phyloP scores from a whole-genome alignment of 2,113 vertebrate genomes.

The Carassius gibelio region DNA sequence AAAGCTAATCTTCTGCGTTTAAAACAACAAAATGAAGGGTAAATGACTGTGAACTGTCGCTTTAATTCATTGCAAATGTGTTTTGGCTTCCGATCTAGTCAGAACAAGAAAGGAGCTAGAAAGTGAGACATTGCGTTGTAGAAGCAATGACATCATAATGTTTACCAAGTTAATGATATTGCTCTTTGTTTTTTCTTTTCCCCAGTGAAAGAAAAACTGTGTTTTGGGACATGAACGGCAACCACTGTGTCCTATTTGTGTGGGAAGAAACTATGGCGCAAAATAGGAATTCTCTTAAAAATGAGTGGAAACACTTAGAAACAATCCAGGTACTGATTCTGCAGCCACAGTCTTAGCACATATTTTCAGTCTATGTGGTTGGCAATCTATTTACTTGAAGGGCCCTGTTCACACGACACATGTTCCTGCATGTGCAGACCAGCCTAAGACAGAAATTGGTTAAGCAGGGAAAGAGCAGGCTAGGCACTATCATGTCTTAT shows the following conservation, averaged over 20 bases:
- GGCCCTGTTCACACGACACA: conserved; percentile 67
- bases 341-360: conserved; percentile 68
- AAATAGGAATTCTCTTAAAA: conserved; percentile 63
- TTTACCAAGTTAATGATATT: conserved; percentile 55
- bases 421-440: conserved; percentile 74
- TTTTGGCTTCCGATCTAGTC: neutral
- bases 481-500: neutral
- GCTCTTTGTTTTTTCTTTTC: conserved; percentile 54
- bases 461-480: conserved; percentile 42
- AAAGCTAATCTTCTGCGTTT: neutral
- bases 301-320: conserved; percentile 75
- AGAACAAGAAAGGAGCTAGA: neutral
- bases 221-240: conserved; percentile 63
- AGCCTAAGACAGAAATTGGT: conserved; percentile 52
- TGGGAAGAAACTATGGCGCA: conserved; percentile 64
- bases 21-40: neutral
- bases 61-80: neutral
- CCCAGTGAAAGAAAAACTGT: conserved; percentile 60
- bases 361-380: conserved; percentile 79
- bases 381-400: conserved; percentile 78
- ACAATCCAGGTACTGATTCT: conserved; percentile 76
- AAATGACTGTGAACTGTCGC: neutral
- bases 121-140: conserved; percentile 41
- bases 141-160: conserved; percentile 37
- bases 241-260: conserved; percentile 64